Base-by-base conservation (phyloP, 2,888 invertebrate species). In the Leuctra nigra region DNA sequence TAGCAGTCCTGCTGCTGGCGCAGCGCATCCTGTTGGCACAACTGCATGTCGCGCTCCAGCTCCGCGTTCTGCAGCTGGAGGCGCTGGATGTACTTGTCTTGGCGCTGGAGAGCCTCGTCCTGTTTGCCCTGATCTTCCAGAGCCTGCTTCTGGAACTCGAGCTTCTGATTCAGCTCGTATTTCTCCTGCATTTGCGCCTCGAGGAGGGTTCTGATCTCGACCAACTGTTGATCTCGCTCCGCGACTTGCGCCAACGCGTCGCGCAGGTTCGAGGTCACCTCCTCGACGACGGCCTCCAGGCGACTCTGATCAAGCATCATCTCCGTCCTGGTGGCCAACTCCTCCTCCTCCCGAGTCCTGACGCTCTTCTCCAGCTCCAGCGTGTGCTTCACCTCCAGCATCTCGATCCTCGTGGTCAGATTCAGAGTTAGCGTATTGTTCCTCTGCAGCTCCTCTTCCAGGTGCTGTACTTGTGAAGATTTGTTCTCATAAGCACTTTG, bases 21-120 rank as follows among this genome's bases (percentile, higher is more conserved):
- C 33, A 50, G n/a, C 16, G 33, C 16, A 22, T 50, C 50, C 22
- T 50, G 50, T 6, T 50, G 50, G 20, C 20, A 20, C 4, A 29
- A 7, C 1, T 20, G 33, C 2, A 50, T 33, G 35, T 50, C 50
- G 20, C 35, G 50, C 50, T 50, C 50, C 33, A 50, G 33, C 33
- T 50, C 35, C 3, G 35, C 6, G 13, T 20, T 9, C 9, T 33
- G 33, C 16, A 18, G 50, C 33, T 50, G 50, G 1, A 50, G 35
- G 11, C 50, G 16, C 50, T 50, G 50, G n/a, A 50, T 50, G 13
- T 18, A 22, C 36, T 33, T 50, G 50, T 50, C 50, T n/a, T 50
- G 50, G 16, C 23, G 18, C 33, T 50, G 50, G 13, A 50, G n/a
- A 2, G 33, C 33, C 20, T 50, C 6, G n/a, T 50, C 50, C 13